Evolutionary conservation across 2,888 invertebrate species (phyloP).

Genomic region (Teleiodes luculella): DNA sequence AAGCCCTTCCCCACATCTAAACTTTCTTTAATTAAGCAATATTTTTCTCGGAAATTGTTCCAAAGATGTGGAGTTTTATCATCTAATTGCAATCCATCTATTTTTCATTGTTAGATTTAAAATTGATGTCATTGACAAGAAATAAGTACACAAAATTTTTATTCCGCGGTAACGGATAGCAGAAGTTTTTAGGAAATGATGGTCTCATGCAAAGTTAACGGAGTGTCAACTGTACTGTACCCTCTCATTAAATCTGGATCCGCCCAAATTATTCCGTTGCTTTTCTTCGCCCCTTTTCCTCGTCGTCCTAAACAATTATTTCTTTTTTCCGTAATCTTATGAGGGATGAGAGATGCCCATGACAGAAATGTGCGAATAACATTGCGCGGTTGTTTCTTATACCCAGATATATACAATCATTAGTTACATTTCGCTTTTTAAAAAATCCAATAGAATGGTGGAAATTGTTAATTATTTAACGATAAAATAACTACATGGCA

Average conservation of each 20-base stretch:
- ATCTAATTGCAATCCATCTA: too few species aligned
- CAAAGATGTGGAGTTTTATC: too few species aligned
- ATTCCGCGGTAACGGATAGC: neutral
- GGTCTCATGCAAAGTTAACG: neutral
- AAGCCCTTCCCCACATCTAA: too few species aligned
- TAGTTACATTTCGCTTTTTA: neutral
- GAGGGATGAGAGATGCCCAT: neutral
- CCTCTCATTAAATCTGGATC: conserved; percentile 10
- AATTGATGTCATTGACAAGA: too few species aligned
- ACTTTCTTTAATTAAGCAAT: too few species aligned
- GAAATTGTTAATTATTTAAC: too few species aligned
- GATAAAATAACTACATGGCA: too few species aligned
- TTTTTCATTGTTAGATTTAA: too few species aligned
- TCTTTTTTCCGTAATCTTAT: conserved; percentile 6
- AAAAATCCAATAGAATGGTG: too few species aligned
- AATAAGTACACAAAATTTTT: neutral
- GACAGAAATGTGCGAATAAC: neutral
- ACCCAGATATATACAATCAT: too few species aligned
- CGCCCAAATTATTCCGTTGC: conserved; percentile 12
- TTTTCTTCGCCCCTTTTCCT: conserved; percentile 7
- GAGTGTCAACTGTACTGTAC: conserved; percentile 1
- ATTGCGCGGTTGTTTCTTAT: neutral
- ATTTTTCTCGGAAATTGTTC: too few species aligned
- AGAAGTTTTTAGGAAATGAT: conserved; percentile 7
- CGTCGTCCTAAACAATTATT: conserved; percentile 11